phyloP scores from a whole-genome alignment of 2,888 invertebrate species.

The Galerucella pusilla region DNA sequence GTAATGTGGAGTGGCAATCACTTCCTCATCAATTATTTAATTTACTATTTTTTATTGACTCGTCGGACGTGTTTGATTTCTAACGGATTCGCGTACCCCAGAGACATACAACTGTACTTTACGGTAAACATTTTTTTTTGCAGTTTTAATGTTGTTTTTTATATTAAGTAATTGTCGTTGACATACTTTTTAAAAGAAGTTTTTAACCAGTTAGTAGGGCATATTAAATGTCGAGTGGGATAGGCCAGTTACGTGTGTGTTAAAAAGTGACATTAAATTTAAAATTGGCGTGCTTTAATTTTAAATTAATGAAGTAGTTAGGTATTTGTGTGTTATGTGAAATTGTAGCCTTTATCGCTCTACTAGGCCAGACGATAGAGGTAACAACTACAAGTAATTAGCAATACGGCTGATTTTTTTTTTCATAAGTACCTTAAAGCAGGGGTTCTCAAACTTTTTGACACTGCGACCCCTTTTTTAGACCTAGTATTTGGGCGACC shows the following conservation, averaged over 20 bases:
- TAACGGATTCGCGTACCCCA: slow-evolving; percentile 15
- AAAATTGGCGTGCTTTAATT: neutral
- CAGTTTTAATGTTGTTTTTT: neutral
- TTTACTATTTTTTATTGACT: slow-evolving; percentile 14
- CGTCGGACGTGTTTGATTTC: slow-evolving; percentile 4
- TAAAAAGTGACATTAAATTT: neutral
- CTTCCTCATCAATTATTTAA: slow-evolving; percentile 13
- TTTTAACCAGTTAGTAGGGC: neutral
- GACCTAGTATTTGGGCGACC: too few relatives aligned
- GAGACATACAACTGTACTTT: slow-evolving; percentile 10
- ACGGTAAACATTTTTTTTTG: slow-evolving; percentile 6
- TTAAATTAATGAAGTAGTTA: too few relatives aligned
- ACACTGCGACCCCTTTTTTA: too few relatives aligned
- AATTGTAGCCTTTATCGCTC: too few relatives aligned
- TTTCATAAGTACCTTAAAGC: too few relatives aligned
- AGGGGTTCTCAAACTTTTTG: too few relatives aligned
- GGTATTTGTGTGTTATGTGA: too few relatives aligned
- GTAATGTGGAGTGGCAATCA: slow-evolving; percentile 15
- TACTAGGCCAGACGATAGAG: too few relatives aligned
- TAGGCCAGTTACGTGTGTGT: neutral
- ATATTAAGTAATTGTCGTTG: neutral
- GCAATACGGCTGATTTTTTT: too few relatives aligned
- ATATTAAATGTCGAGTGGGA: neutral
- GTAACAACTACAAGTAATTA: too few relatives aligned
- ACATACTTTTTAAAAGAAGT: neutral